Conservation (phyloP, 2,888 invertebrate species). For the Anthophora plumipes region DNA sequence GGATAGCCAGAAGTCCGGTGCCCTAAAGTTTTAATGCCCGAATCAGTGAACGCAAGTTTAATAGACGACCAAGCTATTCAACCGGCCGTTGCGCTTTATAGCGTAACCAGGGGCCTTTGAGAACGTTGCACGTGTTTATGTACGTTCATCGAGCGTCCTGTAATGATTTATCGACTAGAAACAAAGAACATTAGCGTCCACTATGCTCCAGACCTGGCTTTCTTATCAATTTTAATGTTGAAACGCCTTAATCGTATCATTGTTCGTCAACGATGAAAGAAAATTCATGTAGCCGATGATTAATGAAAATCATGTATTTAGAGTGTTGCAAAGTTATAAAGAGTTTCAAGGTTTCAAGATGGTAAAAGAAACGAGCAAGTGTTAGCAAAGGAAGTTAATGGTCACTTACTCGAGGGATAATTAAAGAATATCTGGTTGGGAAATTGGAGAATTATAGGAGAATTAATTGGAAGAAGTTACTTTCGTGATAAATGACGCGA, state of each 20-base stretch:
- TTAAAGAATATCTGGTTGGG: not conserved
- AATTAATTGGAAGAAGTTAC: conserved; percentile 30
- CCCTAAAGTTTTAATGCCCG: conserved; percentile 74
- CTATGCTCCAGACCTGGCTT: not conserved
- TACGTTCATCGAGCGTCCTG: conserved; percentile 36
- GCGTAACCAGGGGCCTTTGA: conserved; percentile 60
- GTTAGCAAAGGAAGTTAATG: not conserved
- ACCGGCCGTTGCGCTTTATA: conserved; percentile 62
- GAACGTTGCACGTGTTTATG: conserved; percentile 60
- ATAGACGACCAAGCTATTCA: conserved; percentile 62
- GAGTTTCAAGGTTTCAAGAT: not conserved
- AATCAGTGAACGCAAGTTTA: conserved; percentile 71
- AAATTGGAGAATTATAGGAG: conserved; percentile 31
- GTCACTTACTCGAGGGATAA: not conserved
- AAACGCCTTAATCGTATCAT: not conserved
- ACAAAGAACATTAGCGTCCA: conserved; percentile 48
- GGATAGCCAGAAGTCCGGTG: conserved; percentile 45
- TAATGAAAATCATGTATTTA: too few species aligned
- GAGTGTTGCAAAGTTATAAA: too few species aligned
- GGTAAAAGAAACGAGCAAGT: not conserved
- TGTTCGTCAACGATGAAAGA: not conserved
- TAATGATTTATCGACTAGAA: conserved; percentile 64
- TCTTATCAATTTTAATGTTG: conserved; percentile 21
- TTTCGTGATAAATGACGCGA: conserved; percentile 31
- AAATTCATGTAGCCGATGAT: not conserved